Base-by-base conservation (phyloP, 92 coral and sea anemone genomes). In the Hydrozoanthus gracilis region DNA sequence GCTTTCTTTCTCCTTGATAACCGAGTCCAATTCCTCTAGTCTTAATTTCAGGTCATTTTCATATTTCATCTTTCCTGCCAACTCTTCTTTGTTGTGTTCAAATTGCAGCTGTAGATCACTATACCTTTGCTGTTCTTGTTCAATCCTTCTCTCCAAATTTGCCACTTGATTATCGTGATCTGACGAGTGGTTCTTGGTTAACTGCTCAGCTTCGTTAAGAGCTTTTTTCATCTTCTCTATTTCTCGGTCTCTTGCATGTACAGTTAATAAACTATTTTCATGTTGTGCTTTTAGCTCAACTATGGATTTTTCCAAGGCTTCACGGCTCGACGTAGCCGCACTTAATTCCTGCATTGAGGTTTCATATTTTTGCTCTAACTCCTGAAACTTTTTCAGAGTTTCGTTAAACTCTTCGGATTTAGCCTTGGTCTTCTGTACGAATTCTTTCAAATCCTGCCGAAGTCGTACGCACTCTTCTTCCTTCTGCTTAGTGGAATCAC, bases 201-300 rank as follows among this genome's bases (percentile, higher is more conserved):
- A 8, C 51, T 83, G 86, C 71, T 93, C 95, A 39, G 71, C 56
- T 82, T 92, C 93, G 3, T 62, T 70, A 14, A 89, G 82, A 52
- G 79, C 88, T 73, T 86, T 83, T 77, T 89, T 89, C 51, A 94
- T 7, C 84, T 82, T 70, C 39, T 86, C 88, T 45, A 95, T 52
- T 50, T 95, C 94, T 52, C 75, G 84, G 45, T 91, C 90, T 85
- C 65, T 95, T 60, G 91, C 62, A 58, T 82, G 90, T 55, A 93
- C 27, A 69, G 87, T 50, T 52, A 91, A 79, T 79, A 88, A 89
- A 39, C 89, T 79, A 84, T 92, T 93, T 7, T 88, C 95, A 50
- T 86, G 90, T 44, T 86, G 88, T 55, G 77, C 89, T 74, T 77
- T 79, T 5, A 92, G 83, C 62, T 91, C 91, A n/a, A 77, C 45